Evolutionary conservation across 2,888 invertebrate genomes (phyloP), one percentile per base, ranked within the genome.

Genomic region (Ectropis crepuscularia): DNA sequence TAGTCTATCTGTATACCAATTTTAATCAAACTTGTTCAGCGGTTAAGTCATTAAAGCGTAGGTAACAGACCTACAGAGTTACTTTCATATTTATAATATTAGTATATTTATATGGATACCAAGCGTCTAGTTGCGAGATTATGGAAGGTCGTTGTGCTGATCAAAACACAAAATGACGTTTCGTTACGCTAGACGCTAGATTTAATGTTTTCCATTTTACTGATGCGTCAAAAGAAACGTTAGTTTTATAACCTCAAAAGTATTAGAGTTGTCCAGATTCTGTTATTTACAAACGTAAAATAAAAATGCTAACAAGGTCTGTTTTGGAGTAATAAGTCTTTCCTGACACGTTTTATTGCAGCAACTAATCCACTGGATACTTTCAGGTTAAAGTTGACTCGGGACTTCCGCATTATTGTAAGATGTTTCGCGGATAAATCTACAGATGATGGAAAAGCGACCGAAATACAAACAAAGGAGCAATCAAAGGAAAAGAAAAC

Each of bases 341-440:
- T 0, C 28, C 12, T 12, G 12, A 42, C 7, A 6, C 7, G 28
- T 41, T 5, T 0, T 7, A 51, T 6, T 6, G 47, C 6, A 53
- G 5, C 43, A 38, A 58, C 7, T 39, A 7, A 9, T 45, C 5
- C 36, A 16, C 6, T 37, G n/a, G 50, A 50, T 41, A 2, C 8
- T 69, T 81, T 39, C 75, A 85, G 85, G 63, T 67, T 85, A 43
- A 74, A 78, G 54, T 79, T 80, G 54, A 79, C 74, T 57, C 71
- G 75, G 66, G 79, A 87, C 74, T 81, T 82, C 70, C 78, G 84
- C 37, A 48, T 79, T 69, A 70, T 85, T 61, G 69, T 76, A 49
- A 79, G 87, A 68, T 83, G 74, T 77, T 75, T 87, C 41, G 73
- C 85, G 0, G 87, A 87, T 67, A 86, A 86, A 71, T 76, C 82